Conservation (phyloP, 2,797 vertebrate genomes). For the Masticophis lateralis region DNA sequence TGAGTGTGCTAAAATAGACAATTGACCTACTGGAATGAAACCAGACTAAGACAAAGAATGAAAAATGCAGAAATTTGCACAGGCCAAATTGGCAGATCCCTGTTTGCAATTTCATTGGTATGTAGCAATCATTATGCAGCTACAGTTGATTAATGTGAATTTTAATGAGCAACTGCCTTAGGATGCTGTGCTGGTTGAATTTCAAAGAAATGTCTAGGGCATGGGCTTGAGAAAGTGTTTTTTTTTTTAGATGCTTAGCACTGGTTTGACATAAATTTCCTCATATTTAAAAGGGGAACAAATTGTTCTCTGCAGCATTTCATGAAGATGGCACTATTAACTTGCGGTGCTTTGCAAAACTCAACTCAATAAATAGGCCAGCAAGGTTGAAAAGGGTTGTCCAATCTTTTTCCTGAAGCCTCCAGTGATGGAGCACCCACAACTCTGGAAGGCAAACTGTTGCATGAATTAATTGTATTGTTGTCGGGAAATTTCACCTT, state of each 20-base stretch:
- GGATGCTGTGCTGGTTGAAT: background rate
- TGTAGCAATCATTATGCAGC: slow-evolving; percentile 3
- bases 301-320: background rate
- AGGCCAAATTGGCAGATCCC: background rate
- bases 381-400: background rate
- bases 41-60: background rate
- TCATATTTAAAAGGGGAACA: slow-evolving; percentile 1
- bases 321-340: background rate
- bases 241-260: background rate
- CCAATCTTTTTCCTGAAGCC: background rate
- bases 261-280: background rate
- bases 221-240: background rate
- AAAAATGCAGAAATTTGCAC: background rate
- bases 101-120: background rate
- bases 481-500: background rate
- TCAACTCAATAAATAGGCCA: background rate
- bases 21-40: background rate
- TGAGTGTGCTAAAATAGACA: background rate
- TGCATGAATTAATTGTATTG: background rate
- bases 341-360: background rate
- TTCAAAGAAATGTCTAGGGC: background rate
- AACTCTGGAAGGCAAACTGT: background rate
- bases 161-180: slow-evolving; percentile 12
- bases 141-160: slow-evolving; percentile 1
- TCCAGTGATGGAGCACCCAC: background rate